These are phyloP conservation scores for Syngnathus rostellatus DNA, from an alignment of 2,797 vertebrate genomes.

Conservation along the genomic window DNA sequence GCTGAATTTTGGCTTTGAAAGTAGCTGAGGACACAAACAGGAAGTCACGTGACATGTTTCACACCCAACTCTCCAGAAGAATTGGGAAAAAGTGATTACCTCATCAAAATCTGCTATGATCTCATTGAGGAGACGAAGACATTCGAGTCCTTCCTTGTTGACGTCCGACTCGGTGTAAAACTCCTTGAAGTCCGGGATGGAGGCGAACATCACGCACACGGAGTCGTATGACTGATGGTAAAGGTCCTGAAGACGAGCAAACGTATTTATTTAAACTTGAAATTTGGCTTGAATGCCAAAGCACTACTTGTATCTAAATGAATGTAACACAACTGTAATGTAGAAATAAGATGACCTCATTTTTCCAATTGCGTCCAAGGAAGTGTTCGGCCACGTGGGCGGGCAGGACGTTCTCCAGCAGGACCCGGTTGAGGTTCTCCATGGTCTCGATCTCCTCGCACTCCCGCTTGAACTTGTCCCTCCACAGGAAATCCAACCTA, in stretches of 20 bases:
- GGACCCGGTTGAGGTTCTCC: constrained; percentile 95
- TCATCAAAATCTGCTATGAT: constrained; percentile 97
- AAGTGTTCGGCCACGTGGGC: constrained; percentile 95
- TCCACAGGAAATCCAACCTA: constrained; percentile 98
- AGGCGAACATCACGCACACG: constrained; percentile 97
- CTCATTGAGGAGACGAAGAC: constrained; percentile 92
- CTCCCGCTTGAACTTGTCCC: constrained; percentile 99
- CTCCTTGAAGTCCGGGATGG: constrained; percentile 96
- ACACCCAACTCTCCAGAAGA: no score
- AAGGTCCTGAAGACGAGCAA: constrained; percentile 73
- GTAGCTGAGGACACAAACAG: constrained; percentile 64
- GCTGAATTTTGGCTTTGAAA: constrained; percentile 96
- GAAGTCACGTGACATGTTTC: not conserved
- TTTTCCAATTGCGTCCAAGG: constrained; percentile 92
- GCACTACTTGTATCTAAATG: no score
- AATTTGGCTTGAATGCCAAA: no score
- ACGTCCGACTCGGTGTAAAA: constrained; percentile 97
- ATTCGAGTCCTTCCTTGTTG: constrained; percentile 96
- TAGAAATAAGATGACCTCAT: constrained; percentile 72
- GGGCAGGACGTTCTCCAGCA: constrained; percentile 92
- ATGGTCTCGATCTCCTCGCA: constrained; percentile 98
- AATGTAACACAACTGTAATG: no score
- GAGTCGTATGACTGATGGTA: constrained; percentile 96
- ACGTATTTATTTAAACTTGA: not conserved
- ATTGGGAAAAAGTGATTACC: constrained; percentile 55